These are phyloP conservation scores for Balearica regulorum DNA, from an alignment of 2,797 vertebrate genomes.

Conservation along the genomic window DNA sequence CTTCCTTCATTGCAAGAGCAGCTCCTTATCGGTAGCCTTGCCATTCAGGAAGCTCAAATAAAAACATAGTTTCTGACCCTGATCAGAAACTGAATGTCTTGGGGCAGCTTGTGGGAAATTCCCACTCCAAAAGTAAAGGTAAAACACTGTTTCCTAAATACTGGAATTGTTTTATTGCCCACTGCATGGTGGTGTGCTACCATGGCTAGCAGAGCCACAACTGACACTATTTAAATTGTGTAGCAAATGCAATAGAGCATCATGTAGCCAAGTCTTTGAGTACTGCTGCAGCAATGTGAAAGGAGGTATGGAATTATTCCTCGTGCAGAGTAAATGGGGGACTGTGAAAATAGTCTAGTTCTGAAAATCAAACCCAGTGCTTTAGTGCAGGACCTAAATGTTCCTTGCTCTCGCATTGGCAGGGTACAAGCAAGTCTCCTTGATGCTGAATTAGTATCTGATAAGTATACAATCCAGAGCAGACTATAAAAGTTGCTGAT, in stretches of 20 bases:
- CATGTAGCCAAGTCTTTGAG: neutral
- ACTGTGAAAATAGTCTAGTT: neutral
- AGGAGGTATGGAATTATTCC: neutral
- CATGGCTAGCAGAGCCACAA: neutral
- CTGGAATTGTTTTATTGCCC: neutral
- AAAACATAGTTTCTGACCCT: neutral
- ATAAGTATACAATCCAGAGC: neutral
- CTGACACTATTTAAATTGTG: neutral
- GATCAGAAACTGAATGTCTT: neutral
- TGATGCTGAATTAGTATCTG: neutral
- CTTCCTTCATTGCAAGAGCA: neutral
- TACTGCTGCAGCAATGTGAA: neutral
- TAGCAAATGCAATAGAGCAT: neutral
- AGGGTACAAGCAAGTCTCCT: neutral
- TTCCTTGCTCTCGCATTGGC: neutral
- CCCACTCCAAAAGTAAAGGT: neutral
- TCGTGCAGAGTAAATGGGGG: neutral
- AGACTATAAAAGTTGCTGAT: neutral
- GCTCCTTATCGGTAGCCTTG: neutral
- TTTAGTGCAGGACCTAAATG: neutral
- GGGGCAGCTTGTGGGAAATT: neutral
- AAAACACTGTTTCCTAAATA: neutral
- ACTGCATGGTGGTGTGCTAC: neutral
- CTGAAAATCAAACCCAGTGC: neutral
- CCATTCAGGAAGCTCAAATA: neutral